Percentiles rank a stretch among this genome's conserved stretches.
phyloP scores from a whole-genome alignment of 2,113 vertebrate genomes.

The Irena cyanogastra region DNA sequence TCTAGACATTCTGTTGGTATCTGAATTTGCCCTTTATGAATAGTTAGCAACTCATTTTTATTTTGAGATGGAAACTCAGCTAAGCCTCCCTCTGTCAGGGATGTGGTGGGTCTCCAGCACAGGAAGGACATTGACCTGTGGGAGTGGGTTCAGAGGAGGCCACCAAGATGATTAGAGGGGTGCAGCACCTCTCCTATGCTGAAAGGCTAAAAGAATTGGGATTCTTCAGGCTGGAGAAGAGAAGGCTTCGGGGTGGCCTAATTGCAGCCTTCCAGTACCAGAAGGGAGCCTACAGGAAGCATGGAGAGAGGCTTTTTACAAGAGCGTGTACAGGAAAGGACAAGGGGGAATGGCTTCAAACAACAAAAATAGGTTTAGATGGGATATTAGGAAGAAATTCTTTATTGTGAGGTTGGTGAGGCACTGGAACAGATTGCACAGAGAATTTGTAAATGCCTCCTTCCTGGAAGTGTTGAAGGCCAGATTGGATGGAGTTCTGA shows the following conservation, averaged over 20 bases:
- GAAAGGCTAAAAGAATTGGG: background rate
- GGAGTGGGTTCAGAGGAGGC: background rate
- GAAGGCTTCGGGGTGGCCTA: rapidly evolving
- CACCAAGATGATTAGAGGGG: background rate
- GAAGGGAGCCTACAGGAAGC: background rate
- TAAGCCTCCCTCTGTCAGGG: background rate
- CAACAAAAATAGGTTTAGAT: background rate
- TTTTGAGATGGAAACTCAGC: background rate
- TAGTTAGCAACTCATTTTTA: background rate
- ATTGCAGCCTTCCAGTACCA: background rate
- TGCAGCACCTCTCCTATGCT: background rate
- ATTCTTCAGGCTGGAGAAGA: background rate
- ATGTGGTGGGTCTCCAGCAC: background rate
- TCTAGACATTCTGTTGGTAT: background rate
- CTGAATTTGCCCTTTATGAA: background rate
- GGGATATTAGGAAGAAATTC: background rate
- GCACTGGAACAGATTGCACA: background rate
- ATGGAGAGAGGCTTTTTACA: background rate
- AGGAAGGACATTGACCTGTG: background rate
- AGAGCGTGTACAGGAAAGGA: background rate
- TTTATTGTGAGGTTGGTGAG: background rate
- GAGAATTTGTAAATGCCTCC: background rate
- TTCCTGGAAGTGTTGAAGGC: background rate
- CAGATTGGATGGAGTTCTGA: background rate
- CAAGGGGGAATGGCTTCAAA: background rate